These are phyloP conservation scores for Patella caerulea DNA, from an alignment of 2,888 invertebrate genomes.

Conservation along the genomic window DNA sequence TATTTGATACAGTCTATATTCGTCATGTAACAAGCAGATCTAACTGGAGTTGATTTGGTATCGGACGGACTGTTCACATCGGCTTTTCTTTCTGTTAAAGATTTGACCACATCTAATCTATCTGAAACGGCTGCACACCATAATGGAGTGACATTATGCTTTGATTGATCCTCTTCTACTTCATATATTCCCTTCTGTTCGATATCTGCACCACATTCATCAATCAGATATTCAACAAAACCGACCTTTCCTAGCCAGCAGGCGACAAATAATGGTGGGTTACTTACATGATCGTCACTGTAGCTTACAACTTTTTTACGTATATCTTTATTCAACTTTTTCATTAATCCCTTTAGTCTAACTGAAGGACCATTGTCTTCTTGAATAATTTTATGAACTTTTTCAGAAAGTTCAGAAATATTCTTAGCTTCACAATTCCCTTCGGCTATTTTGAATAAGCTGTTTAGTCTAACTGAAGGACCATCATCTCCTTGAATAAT, in stretches of 20 bases:
- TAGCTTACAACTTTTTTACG: background rate
- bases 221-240: constrained; percentile 86
- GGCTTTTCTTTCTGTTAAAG: constrained; percentile 84
- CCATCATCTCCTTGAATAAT: constrained; percentile 47
- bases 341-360: background rate
- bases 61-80: constrained; percentile 89
- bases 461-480: background rate
- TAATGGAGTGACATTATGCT: constrained; percentile 88
- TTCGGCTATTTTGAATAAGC: background rate
- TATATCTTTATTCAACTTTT: background rate
- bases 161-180: constrained; percentile 85
- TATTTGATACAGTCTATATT: constrained; percentile 63
- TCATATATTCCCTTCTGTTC: constrained; percentile 83
- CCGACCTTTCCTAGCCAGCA: constrained; percentile 54
- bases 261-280: constrained; percentile 57
- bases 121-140: constrained; percentile 95
- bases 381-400: constrained; percentile 51
- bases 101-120: constrained; percentile 82
- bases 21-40: constrained; percentile 91
- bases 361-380: constrained; percentile 35
- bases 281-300: constrained; percentile 35
- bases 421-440: background rate
- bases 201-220: constrained; percentile 85
- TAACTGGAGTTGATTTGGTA: constrained; percentile 86
- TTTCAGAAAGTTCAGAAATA: constrained; percentile 26